phyloP scores from a whole-genome alignment of 2,797 vertebrate species.

The Melanotaenia trifasciata region DNA sequence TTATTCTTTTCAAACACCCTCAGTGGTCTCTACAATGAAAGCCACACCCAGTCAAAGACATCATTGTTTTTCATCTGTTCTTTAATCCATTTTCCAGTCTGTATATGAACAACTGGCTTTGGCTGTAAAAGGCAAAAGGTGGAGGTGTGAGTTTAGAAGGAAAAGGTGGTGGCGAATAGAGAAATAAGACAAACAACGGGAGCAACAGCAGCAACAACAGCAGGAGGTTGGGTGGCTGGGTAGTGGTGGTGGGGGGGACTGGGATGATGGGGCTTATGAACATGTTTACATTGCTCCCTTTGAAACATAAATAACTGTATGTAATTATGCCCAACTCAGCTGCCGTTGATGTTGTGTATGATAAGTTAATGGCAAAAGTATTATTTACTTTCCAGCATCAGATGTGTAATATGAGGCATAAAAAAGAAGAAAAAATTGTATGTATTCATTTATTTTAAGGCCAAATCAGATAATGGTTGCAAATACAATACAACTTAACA shows the following conservation, averaged over 20 bases:
- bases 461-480: slow-evolving; percentile 26
- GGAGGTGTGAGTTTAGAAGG: slow-evolving; percentile 7
- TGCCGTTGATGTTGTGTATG: slow-evolving; percentile 26
- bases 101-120: slow-evolving; percentile 23
- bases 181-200: slow-evolving; percentile 36
- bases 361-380: slow-evolving; percentile 21
- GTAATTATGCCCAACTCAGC: slow-evolving; percentile 42
- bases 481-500: slow-evolving; percentile 54
- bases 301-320: slow-evolving; percentile 58
- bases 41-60: slow-evolving; percentile 6
- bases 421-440: background rate
- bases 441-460: slow-evolving; percentile 14
- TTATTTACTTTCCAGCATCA: too few species aligned
- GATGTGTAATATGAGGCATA: too few species aligned
- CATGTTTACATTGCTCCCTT: slow-evolving; percentile 60
- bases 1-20: slow-evolving; percentile 6
- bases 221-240: slow-evolving; percentile 37
- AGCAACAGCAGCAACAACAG: slow-evolving; percentile 31
- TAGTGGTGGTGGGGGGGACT: background rate
- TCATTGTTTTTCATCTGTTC: background rate
- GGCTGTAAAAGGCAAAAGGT: slow-evolving; percentile 13
- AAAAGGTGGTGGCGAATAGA: slow-evolving; percentile 9
- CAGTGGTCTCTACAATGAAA: background rate
- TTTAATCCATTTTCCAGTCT: slow-evolving; percentile 9
- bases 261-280: slow-evolving; percentile 21